These are phyloP conservation scores for Natator depressus DNA, from an alignment of 2,113 vertebrate genomes.

Conservation along the genomic window DNA sequence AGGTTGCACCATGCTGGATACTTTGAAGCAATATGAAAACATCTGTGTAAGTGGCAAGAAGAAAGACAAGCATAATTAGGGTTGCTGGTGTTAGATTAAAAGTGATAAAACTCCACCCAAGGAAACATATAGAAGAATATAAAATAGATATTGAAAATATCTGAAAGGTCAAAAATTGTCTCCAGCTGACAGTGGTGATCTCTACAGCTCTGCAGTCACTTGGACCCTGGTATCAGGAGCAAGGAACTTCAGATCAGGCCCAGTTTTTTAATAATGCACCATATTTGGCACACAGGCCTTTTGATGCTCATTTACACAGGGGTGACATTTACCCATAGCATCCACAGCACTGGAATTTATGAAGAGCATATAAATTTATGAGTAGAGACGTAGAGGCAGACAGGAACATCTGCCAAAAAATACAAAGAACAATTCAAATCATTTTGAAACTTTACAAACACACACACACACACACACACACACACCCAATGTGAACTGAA, in stretches of 20 bases:
- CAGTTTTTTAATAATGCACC: background rate
- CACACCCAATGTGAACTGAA: background rate
- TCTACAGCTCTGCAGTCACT: background rate
- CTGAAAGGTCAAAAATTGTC: background rate
- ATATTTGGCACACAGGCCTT: background rate
- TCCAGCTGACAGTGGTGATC: background rate
- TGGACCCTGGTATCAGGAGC: background rate
- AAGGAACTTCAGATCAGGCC: background rate
- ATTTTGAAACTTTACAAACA: background rate
- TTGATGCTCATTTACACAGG: background rate
- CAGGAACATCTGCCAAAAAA: background rate
- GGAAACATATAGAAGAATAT: background rate
- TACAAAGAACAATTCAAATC: background rate
- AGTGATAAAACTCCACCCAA: background rate
- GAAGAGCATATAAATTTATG: background rate
- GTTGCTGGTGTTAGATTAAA: background rate
- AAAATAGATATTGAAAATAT: background rate
- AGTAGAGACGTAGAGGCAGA: background rate
- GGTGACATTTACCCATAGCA: background rate
- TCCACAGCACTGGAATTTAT: background rate
- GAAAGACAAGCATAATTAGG: background rate
- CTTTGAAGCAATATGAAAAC: background rate
- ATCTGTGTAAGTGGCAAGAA: background rate
- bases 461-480: accelerated
- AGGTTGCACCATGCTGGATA: background rate